Base-by-base conservation (phyloP, 1,140 invertebrate species). In the Drosophila neocordata region DNA sequence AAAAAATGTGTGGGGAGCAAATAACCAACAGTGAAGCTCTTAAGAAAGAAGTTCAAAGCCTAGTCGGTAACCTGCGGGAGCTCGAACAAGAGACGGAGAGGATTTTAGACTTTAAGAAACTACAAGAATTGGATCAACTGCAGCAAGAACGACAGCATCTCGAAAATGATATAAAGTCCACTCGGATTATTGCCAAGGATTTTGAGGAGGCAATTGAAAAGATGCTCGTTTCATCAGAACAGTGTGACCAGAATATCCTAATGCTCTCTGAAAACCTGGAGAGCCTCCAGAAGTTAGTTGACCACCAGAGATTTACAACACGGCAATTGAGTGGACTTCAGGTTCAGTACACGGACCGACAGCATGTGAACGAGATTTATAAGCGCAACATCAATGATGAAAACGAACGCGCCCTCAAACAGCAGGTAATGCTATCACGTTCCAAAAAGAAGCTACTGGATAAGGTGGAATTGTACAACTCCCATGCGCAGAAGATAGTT, bases 391-490 rank as follows among this genome's bases (percentile, higher is more conserved):
- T 80, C 18, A 38, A 65, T 5, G 77, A 79, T 9, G 15, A 87
- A 0, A 44, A 62, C 0, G 69, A 78, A 7, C 65, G 58, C 1
- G 56, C 77, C 15, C 62, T 75, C 4, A 69, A 80, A 13, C 87
- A 91, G 64, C 90, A 91, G 56, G 90, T 91, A 1, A 57, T 71
- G 34, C 41, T 83, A 9, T 53, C 90, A 1, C 73, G 81, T 7
- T 69, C 74, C n/a, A 83, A 90, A 38, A 79, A 90, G 12, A 73
- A 90, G 24, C 55, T 83, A 9, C 59, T 78, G 11, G 87, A 91
- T 59, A 41, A 65, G 9, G 61, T 89, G 2, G 77, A 79, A n/a
- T 53, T 60, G 13, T 88, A 78, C 44, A 91, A 91, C 59, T 31
- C 34, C 12, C 56, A 76, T 38, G 77, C 73, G 4, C 73, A 75